phyloP scores from a whole-genome alignment of 2,113 vertebrate species.

The Phoenicopterus ruber region DNA sequence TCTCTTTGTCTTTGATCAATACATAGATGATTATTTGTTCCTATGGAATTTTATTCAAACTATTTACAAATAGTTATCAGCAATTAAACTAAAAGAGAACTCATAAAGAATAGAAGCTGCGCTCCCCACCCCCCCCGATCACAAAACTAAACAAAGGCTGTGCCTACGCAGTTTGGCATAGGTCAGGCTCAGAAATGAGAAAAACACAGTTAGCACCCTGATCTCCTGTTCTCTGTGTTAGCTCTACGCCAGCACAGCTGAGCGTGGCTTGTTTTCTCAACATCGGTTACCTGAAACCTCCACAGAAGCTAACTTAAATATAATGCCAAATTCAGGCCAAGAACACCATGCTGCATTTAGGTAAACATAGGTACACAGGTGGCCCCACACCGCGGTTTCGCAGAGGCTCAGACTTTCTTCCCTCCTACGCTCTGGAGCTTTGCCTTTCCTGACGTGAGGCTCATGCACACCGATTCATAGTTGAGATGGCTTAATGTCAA shows the following conservation, averaged over 20 bases:
- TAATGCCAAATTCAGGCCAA: background rate
- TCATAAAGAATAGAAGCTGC: background rate
- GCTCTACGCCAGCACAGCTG: background rate
- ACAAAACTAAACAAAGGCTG: background rate
- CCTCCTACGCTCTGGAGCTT: background rate
- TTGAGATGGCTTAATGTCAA: background rate
- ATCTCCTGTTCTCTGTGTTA: background rate
- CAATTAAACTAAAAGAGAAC: background rate
- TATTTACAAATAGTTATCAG: background rate
- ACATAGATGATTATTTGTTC: background rate
- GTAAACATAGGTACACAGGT: background rate
- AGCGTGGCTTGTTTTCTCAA: background rate
- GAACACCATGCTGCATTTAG: too few species aligned
- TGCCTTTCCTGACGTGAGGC: background rate
- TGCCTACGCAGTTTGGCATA: background rate
- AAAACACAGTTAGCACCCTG: background rate
- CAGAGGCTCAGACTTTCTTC: background rate
- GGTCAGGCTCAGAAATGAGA: background rate
- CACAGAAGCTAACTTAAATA: background rate
- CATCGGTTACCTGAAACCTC: background rate
- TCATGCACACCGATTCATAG: background rate
- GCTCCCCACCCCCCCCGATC: too few species aligned
- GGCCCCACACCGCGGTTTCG: background rate
- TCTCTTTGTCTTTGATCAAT: background rate
- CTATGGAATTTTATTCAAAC: background rate